Base-by-base conservation (phyloP, 1,140 invertebrate genomes). In the Glossosoma conforme region DNA sequence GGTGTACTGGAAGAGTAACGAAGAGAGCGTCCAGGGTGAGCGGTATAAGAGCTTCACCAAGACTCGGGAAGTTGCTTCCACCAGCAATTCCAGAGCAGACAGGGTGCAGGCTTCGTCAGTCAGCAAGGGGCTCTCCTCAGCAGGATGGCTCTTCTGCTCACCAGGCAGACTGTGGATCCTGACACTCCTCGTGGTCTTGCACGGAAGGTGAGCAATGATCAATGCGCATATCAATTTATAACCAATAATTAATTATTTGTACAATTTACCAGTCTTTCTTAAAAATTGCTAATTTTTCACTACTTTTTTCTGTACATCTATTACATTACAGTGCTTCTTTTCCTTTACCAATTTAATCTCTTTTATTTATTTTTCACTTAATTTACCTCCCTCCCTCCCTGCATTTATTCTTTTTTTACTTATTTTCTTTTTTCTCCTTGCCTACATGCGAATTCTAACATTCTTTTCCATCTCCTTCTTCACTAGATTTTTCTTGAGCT, bases 1-100 rank as follows among this genome's bases (percentile, higher is more conserved):
- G 1, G 78, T 91, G 1, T 91, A 91, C 67, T 86, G 82, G 77
- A 77, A 83, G 51, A 89, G 83, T 62, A 89, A 89, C 59, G 89
- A 91, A 64, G 86, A 89, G 61, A 89, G 85, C 61, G 84, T 89
- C 3, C 82, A 87, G 56, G 85, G 85, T 11, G 72, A 75, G 17
- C 61, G 63, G 21, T 54, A 65, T 35, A 75, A 75, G 53, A 68
- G 69, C 14, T 72, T 70, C 44, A 66, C 70, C 3, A 62, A 69
- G 21, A 71, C 72, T 2, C 52, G 69, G 6, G 72, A 75, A 36
- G 57, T 72, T 14, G 61, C 62, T 4, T 57, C 58, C 25, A 69
- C 72, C 40, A 66, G 67, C 22, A 60, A 64, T 19, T 73, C 70
- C 13, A 52, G 72, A 3, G 72, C 72, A 0, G 70, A 75, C 58